Evolutionary conservation across 2,113 vertebrate genomes (phyloP), one percentile per base, ranked within the genome.

Genomic region (Malaclemys terrapin): DNA sequence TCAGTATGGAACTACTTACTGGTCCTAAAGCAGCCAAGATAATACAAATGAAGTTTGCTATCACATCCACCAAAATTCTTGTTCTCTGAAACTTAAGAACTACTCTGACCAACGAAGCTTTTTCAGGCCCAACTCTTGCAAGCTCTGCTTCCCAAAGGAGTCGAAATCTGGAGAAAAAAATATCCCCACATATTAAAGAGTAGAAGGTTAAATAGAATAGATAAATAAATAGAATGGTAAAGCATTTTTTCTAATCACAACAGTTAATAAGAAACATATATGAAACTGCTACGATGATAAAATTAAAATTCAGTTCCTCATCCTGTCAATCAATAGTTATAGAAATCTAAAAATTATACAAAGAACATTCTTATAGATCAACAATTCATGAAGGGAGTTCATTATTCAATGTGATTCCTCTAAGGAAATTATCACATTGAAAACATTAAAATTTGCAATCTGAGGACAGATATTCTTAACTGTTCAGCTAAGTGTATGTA

Each of bases 131-230:
- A 35, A 90, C 96, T 83, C 84, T 97, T 13, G 89, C 93, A 50
- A 99, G 96, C 82, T 99, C 97, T 31, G 98, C 97, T 45, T 98
- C 97, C 98, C 98, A 98, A 83, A 99, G 94, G 81, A 94, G 95
- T 52, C 94, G 93, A 31, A 99, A 96, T 91, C 98, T 99, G 49
- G 12, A 35, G 80, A 84, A 49, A 53, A 45, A 38, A 90, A 45
- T 47, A 72, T 72, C 17, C 12, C 11, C 5, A 6, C 29, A 42
- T 7, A 7, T 47, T 62, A 57, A 12, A n/a, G 7, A 17, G 1
- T 16, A 38, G 65, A 72, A 38, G 56, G 78, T 14, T 87, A 47
- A 10, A 29, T 38, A 45, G 38, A 56, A 42, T 24, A 45, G 45
- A 45, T 45, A 45, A 45, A 45, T 87, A 47, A 10, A 29, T 38